These are phyloP conservation scores for Drosophila eugracilis DNA, from an alignment of 1,140 invertebrate species.

Conservation along the genomic window DNA sequence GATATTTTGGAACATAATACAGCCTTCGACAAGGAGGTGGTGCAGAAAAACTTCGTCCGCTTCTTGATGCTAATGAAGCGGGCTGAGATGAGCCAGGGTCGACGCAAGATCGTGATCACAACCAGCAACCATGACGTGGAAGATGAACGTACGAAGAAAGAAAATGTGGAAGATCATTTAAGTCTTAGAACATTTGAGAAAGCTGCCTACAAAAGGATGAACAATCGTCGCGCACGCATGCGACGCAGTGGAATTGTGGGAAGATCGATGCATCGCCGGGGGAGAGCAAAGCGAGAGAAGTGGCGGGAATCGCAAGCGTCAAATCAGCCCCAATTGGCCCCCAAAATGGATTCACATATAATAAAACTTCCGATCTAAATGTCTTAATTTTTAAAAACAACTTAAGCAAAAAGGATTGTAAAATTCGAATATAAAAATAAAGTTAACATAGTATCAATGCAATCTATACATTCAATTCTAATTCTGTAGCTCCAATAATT, in stretches of 20 bases:
- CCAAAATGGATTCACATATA: not conserved
- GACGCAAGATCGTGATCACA: not conserved
- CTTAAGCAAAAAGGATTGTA: no score
- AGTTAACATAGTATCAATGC: no score
- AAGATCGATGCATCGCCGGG: not conserved
- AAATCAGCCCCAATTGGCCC: not conserved
- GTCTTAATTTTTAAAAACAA: no score
- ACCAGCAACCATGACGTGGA: slow-evolving; percentile 44
- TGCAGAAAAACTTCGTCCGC: slow-evolving; percentile 10
- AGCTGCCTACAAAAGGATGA: not conserved
- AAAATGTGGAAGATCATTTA: no score
- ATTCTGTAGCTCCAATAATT: no score
- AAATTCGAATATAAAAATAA: no score
- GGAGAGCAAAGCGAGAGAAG: no score
- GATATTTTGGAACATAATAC: not conserved
- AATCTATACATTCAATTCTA: no score
- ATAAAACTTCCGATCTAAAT: no score
- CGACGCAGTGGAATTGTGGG: not conserved
- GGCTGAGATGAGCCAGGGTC: not conserved
- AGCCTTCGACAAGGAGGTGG: not conserved
- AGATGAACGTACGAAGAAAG: not conserved
- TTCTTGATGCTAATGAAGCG: not conserved
- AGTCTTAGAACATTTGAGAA: not conserved
- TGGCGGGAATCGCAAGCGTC: no score
- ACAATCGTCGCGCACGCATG: no score